Percentiles rank a stretch among this genome's conserved stretches.
Evolutionary conservation across 2,888 invertebrate genomes (phyloP).

Genomic region (Crossocerus cetratus): DNA sequence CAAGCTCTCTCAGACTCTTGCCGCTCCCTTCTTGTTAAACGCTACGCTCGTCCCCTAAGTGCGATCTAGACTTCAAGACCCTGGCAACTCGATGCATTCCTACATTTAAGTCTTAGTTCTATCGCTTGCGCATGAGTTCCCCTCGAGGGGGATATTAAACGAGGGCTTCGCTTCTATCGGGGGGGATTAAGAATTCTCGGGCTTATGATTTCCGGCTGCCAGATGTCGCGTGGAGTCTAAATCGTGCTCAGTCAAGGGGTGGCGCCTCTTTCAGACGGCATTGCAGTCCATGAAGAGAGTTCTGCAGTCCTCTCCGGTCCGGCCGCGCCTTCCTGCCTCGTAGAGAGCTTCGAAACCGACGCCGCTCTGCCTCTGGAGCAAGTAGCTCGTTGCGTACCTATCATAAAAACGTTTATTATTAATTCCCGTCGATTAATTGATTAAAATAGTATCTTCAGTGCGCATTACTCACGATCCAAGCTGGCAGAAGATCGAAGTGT

Average conservation of each 20-base stretch:
- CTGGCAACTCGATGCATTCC: neutral
- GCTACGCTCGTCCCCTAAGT: constrained; percentile 11
- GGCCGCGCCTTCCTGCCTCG: constrained; percentile 91
- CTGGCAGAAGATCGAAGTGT: constrained; percentile 90
- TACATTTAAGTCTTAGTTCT: neutral
- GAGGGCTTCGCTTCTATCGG: neutral
- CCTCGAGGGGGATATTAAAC: neutral
- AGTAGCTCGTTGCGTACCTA: constrained; percentile 92
- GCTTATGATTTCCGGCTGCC: neutral
- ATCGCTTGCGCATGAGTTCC: neutral
- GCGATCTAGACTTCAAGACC: constrained; percentile 30
- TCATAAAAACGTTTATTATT: neutral
- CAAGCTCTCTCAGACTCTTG: constrained; percentile 17
- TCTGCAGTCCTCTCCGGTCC: constrained; percentile 91
- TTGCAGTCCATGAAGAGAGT: constrained; percentile 92
- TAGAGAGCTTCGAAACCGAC: constrained; percentile 88
- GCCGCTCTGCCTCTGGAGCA: constrained; percentile 86
- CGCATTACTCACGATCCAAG: constrained; percentile 89
- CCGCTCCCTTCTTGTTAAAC: constrained; percentile 17
- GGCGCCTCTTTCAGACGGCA: constrained; percentile 82
- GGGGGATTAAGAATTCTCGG: neutral
- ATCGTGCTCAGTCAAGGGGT: constrained; percentile 28
- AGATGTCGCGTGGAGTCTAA: constrained; percentile 27
- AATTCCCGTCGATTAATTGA: neutral
- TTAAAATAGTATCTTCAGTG: too few species aligned